Conservation (phyloP, 1,140 invertebrate genomes). For the Brevipalpus yothersi region DNA sequence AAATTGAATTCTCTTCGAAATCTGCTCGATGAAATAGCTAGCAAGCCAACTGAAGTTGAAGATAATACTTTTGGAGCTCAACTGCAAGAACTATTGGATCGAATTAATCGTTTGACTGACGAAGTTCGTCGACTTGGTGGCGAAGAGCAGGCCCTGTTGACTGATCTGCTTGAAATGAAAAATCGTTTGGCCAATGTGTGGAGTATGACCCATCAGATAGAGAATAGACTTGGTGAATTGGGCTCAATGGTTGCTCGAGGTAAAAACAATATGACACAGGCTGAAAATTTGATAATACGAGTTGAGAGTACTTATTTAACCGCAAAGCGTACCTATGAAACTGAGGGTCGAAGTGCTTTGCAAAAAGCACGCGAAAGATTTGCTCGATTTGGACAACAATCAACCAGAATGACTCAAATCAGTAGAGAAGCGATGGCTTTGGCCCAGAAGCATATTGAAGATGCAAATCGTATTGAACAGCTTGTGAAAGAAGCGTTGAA, state of each 20-base stretch:
- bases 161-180: conserved; percentile 37
- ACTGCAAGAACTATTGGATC: conserved; percentile 37
- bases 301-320: conserved; percentile 41
- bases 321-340: conserved; percentile 44
- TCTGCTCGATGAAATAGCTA: conserved; percentile 37
- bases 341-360: conserved; percentile 48
- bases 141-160: conserved; percentile 30
- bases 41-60: conserved; percentile 49
- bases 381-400: conserved; percentile 63
- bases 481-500: conserved; percentile 54
- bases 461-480: conserved; percentile 46
- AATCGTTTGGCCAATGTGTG: conserved; percentile 36
- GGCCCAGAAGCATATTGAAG: conserved; percentile 44
- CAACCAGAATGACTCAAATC: conserved; percentile 64
- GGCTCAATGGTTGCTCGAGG: conserved; percentile 4
- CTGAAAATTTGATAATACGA: conserved; percentile 42
- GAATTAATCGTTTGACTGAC: conserved; percentile 39
- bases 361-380: conserved; percentile 52
- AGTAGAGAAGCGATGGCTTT: conserved; percentile 54
- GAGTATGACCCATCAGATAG: conserved; percentile 16
- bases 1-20: conserved; percentile 45
- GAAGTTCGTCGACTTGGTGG: conserved; percentile 35
- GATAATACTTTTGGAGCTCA: conserved; percentile 56
- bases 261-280: conserved; percentile 34
- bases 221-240: conserved; percentile 22